Percentiles rank a stretch among this genome's conserved stretches.
Evolutionary conservation across 2,888 invertebrate genomes (phyloP).

Genomic region (Protonemura montana): DNA sequence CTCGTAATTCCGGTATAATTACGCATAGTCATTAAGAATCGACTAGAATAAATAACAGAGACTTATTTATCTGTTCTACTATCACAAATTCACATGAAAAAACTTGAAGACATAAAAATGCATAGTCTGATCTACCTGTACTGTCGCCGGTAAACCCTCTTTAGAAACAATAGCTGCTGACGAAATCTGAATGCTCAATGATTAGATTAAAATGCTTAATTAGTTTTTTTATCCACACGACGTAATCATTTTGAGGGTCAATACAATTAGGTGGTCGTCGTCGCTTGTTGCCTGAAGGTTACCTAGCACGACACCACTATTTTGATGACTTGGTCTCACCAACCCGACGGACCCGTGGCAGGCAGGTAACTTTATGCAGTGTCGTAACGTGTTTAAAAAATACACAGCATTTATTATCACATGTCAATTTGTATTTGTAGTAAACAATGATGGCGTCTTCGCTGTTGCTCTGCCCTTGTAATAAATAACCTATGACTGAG

Average conservation of each 20-base stretch:
- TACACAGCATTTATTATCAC: background rate
- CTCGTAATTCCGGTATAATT: background rate
- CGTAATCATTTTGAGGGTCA: constrained; percentile 19
- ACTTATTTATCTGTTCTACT: background rate
- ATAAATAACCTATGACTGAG: background rate
- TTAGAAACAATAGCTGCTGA: constrained; percentile 19
- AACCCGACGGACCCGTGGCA: background rate
- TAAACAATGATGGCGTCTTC: constrained; percentile 12
- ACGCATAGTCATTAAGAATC: background rate
- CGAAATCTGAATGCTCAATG: constrained; percentile 14
- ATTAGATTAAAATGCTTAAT: constrained; percentile 20
- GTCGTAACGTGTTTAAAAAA: background rate
- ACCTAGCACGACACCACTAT: background rate
- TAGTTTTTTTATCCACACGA: background rate
- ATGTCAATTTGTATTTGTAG: constrained; percentile 12
- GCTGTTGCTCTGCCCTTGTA: background rate
- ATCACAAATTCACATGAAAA: background rate
- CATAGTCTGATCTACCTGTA: background rate
- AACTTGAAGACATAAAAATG: background rate
- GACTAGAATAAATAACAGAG: background rate
- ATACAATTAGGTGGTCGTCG: background rate
- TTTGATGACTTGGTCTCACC: background rate
- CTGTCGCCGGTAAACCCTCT: background rate
- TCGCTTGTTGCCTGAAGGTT: background rate
- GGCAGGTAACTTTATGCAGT: background rate